These are phyloP conservation scores for Aphelenchoides avenae DNA, from an alignment of 1,140 invertebrate genomes.

Conservation along the genomic window DNA sequence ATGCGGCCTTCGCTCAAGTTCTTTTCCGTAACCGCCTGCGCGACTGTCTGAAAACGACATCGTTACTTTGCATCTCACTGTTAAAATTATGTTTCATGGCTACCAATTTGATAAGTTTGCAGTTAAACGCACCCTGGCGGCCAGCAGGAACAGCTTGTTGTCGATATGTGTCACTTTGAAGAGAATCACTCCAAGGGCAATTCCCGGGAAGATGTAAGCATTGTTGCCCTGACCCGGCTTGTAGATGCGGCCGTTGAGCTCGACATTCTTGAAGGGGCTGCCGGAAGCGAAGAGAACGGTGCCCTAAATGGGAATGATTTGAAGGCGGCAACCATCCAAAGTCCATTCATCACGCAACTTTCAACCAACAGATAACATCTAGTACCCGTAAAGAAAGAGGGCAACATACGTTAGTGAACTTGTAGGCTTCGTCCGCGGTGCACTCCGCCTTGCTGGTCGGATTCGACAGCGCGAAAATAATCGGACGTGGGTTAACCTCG, in stretches of 20 bases:
- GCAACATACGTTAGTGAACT: constrained; percentile 72
- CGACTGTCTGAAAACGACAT: constrained; percentile 67
- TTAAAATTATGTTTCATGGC: neutral
- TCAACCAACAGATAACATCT: constrained; percentile 5
- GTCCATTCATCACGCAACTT: neutral
- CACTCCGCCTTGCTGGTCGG: constrained; percentile 93
- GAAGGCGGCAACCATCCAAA: neutral
- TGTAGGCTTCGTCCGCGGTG: constrained; percentile 84
- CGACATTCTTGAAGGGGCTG: constrained; percentile 80
- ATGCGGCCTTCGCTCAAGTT: constrained; percentile 82
- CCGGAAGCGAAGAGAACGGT: constrained; percentile 83
- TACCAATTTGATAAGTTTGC: neutral
- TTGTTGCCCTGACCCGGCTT: constrained; percentile 91
- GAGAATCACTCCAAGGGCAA: constrained; percentile 75
- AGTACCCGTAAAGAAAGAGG: constrained; percentile 6
- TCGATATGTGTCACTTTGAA: constrained; percentile 77
- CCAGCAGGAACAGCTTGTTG: constrained; percentile 82
- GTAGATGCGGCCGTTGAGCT: constrained; percentile 72
- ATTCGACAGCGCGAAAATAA: constrained; percentile 92
- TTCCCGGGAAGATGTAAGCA: constrained; percentile 88
- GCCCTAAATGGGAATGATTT: constrained; percentile 66
- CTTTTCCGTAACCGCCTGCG: constrained; percentile 74
- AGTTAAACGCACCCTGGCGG: constrained; percentile 68
- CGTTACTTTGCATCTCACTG: neutral
- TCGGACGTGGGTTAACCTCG: constrained; percentile 75